These are phyloP conservation scores for Cydia splendana DNA, from an alignment of 1,140 invertebrate genomes.

Conservation along the genomic window DNA sequence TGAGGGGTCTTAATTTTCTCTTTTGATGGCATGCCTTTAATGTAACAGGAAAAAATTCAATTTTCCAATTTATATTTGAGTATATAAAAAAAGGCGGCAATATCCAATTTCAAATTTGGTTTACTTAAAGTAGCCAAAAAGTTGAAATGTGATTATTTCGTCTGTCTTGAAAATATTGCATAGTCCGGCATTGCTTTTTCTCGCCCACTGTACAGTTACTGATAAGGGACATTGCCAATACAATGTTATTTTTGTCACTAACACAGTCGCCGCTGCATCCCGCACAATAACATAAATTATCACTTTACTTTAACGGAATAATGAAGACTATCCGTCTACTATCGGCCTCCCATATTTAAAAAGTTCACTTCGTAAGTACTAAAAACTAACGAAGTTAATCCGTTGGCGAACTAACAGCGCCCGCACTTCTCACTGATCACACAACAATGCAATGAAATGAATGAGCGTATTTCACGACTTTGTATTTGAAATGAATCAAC, in stretches of 20 bases:
- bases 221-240: slow-evolving; percentile 8
- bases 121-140: not conserved
- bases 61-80: no score
- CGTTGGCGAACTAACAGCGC: not conserved
- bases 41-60: not conserved
- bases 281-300: not conserved
- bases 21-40: slow-evolving; percentile 57
- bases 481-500: no score
- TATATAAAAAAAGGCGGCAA: not conserved
- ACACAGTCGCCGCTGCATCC: not conserved
- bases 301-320: not conserved
- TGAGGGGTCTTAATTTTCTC: slow-evolving; percentile 62
- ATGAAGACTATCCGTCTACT: not conserved
- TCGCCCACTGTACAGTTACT: not conserved
- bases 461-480: no score
- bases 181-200: slow-evolving; percentile 1
- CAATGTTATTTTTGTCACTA: not conserved
- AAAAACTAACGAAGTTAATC: not conserved
- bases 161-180: not conserved
- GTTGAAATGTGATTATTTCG: not conserved
- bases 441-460: not conserved
- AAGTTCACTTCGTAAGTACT: not conserved
- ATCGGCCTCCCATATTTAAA: not conserved
- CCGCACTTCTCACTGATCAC: not conserved
- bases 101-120: not conserved